Evolutionary conservation across 2,113 vertebrate species (phyloP).

Genomic region (Peromyscus maniculatus): DNA sequence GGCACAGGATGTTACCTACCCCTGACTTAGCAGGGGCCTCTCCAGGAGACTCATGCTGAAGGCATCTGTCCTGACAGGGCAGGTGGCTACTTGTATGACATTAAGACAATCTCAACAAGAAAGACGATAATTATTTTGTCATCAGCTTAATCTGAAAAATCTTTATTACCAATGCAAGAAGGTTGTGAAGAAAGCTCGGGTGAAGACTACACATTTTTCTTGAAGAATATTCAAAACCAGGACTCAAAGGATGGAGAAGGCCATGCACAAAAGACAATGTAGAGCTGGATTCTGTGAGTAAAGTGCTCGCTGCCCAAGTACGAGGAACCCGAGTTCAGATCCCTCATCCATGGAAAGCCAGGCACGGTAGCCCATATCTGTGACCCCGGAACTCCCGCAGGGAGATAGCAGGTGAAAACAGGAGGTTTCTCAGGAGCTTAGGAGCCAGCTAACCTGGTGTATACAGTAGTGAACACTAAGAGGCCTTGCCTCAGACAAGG

Average conservation of each 20-base stretch:
- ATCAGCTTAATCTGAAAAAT: conserved; percentile 45
- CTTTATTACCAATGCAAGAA: conserved; percentile 54
- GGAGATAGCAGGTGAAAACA: neutral
- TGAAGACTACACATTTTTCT: conserved; percentile 52
- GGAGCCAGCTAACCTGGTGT: too few species aligned
- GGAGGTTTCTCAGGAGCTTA: neutral
- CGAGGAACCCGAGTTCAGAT: neutral
- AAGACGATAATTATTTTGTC: conserved; percentile 60
- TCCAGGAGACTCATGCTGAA: neutral
- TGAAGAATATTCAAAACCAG: conserved; percentile 25
- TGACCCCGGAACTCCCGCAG: neutral
- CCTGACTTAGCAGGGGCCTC: conserved; percentile 39
- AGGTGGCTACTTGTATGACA: neutral
- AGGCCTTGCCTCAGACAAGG: neutral
- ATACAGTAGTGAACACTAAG: too few species aligned
- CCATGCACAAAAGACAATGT: neutral
- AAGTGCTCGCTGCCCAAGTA: neutral
- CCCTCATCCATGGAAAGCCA: neutral
- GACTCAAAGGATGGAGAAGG: neutral
- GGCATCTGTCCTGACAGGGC: conserved; percentile 24
- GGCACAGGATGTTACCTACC: neutral
- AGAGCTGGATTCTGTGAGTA: neutral
- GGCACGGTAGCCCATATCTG: too few species aligned
- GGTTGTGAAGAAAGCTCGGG: neutral
- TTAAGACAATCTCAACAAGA: conserved; percentile 46